phyloP scores from a whole-genome alignment of 2,888 invertebrate genomes.

The Liodrosophila aerea region DNA sequence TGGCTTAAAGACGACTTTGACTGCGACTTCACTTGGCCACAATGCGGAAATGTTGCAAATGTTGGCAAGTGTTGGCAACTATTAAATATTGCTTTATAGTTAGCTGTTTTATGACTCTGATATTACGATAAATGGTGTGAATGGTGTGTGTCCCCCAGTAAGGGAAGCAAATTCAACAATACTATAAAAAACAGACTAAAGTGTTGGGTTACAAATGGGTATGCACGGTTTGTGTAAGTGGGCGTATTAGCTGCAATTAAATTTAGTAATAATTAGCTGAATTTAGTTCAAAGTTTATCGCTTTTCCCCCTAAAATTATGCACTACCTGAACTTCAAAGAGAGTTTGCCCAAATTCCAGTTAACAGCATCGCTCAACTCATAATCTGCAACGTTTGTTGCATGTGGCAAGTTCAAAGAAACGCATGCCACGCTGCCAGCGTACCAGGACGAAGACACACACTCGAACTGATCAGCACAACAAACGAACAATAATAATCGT shows the following conservation, averaged over 20 bases:
- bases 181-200: no score
- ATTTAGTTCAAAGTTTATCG: no score
- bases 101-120: slow-evolving; percentile 51
- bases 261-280: no score
- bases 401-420: slow-evolving; percentile 50
- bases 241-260: no score
- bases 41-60: slow-evolving; percentile 69
- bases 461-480: no score
- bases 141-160: slow-evolving; percentile 12
- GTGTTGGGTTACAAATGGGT: no score
- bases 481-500: slow-evolving; percentile 44
- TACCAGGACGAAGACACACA: no score
- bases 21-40: slow-evolving; percentile 41
- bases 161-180: background rate
- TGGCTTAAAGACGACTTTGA: slow-evolving; percentile 38
- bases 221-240: no score
- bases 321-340: no score
- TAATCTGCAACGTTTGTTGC: slow-evolving; percentile 25
- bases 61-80: slow-evolving; percentile 71
- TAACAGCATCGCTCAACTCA: background rate
- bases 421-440: slow-evolving; percentile 36
- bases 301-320: background rate
- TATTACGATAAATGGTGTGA: slow-evolving; percentile 60
- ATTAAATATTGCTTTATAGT: slow-evolving; percentile 68
- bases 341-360: no score